Conservation (phyloP, 2,797 vertebrate genomes). For the Taenioides sp. region DNA sequence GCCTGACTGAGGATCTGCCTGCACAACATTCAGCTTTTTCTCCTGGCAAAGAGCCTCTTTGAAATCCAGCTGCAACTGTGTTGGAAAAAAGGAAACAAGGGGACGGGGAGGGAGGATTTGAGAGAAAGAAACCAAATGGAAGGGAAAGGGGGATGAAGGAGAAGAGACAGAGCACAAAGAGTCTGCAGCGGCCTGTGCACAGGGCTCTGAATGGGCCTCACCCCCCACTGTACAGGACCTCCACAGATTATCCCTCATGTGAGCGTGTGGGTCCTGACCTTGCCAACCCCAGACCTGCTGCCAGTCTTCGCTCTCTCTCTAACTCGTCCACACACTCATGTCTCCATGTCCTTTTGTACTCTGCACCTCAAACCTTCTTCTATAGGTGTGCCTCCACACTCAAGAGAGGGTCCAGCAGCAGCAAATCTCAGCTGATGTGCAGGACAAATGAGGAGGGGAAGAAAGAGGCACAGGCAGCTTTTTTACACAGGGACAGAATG, state of each 20-base stretch:
- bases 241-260: slow-evolving; percentile 81
- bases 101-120: slow-evolving; percentile 33
- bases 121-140: slow-evolving; percentile 37
- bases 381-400: slow-evolving; percentile 22
- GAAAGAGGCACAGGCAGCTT: slow-evolving; percentile 49
- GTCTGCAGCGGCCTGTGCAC: slow-evolving; percentile 29
- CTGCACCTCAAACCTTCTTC: slow-evolving; percentile 12
- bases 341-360: slow-evolving; percentile 28
- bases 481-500: slow-evolving; percentile 51
- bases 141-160: slow-evolving; percentile 41
- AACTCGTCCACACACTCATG: slow-evolving; percentile 18
- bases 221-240: slow-evolving; percentile 76
- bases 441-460: slow-evolving; percentile 60
- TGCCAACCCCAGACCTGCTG: slow-evolving; percentile 56
- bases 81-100: slow-evolving; percentile 31
- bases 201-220: slow-evolving; percentile 71
- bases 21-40: slow-evolving; percentile 78
- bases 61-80: slow-evolving; percentile 80
- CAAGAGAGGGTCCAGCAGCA: slow-evolving; percentile 39
- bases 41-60: slow-evolving; percentile 72
- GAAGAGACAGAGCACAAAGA: slow-evolving; percentile 50
- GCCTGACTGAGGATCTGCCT: slow-evolving; percentile 70
- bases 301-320: slow-evolving; percentile 27
- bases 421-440: slow-evolving; percentile 63
- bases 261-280: slow-evolving; percentile 70